Evolutionary conservation across 2,888 invertebrate species (phyloP), one percentile per base, ranked within the genome.

Genomic region (Stegophylla sp.): DNA sequence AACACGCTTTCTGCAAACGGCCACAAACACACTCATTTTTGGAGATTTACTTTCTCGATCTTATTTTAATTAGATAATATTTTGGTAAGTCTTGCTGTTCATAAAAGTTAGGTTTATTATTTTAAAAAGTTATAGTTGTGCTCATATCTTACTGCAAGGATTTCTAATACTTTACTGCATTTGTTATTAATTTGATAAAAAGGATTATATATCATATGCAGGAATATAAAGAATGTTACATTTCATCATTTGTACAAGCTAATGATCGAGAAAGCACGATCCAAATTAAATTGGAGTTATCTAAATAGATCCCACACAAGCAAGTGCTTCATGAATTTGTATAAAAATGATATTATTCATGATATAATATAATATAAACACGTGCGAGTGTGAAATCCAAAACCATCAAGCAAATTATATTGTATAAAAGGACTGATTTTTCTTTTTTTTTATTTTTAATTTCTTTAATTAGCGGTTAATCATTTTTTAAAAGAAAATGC

Each of bases 1-100:
- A 79, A 79, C 79, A 79, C 79, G 69, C 79, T 79, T 71, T 79
- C 79, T 79, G 79, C 69, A 79, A 77, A 79, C 69, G 79, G 71
- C 79, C 79, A 79, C 79, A 79, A 79, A 79, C 79, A 79, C 77
- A 71, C 61, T 61, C 69, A 61, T 79, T 79, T 79, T 79, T 77
- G 66, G 66, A 77, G 67, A 77, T 69, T 77, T 67, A 77, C 77
- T 77, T 77, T 77, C 67, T 77, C 67, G 67, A 77, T 77, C 67
- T 69, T 77, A 77, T 20, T 77, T 69, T 59, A 59, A 48, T 45
- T 67, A 76, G 1, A 59, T 56, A 56, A 45, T 34, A 41, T 4
- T 34, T 61, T 71, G 45, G n/a, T 76, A 53, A 45, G 34, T 63
- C 63, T 75, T 41, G 63, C 51, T 41, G 63, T 17, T 51, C 20